phyloP scores from a whole-genome alignment of 2,797 vertebrate species.

The Pseudomugil gertrudae region DNA sequence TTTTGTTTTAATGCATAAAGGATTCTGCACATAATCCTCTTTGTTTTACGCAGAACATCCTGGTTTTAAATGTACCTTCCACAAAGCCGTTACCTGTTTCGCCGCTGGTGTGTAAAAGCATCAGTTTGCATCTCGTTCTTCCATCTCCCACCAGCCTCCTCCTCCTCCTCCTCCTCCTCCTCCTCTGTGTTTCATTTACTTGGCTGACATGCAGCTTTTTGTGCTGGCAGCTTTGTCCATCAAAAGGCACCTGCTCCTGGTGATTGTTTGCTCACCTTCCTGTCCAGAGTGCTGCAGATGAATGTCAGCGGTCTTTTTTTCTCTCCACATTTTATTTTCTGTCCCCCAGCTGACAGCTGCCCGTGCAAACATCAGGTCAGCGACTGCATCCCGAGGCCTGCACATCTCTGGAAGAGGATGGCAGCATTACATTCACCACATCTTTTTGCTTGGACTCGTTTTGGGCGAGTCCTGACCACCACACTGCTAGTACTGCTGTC shows the following conservation, averaged over 20 bases:
- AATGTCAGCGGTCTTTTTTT: slow-evolving; percentile 61
- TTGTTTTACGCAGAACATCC: no score
- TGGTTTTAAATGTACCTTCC: not conserved
- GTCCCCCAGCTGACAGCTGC: slow-evolving; percentile 34
- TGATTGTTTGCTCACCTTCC: slow-evolving; percentile 78
- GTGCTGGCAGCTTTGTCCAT: slow-evolving; percentile 75
- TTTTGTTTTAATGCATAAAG: no score
- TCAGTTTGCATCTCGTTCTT: slow-evolving; percentile 54
- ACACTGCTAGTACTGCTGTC: not conserved
- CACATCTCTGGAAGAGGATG: slow-evolving; percentile 14
- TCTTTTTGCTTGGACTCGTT: not conserved
- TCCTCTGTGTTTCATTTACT: slow-evolving; percentile 57
- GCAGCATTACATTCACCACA: slow-evolving; percentile 9
- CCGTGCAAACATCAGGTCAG: slow-evolving; percentile 42
- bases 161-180: not conserved
- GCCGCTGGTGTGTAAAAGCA: slow-evolving; percentile 32
- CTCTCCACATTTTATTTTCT: slow-evolving; percentile 41
- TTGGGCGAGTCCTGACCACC: slow-evolving; percentile 23
- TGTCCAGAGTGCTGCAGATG: slow-evolving; percentile 62
- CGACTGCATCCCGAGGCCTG: slow-evolving; percentile 5
- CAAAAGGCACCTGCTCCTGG: slow-evolving; percentile 78
- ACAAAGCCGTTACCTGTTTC: not conserved
- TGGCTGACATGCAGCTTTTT: slow-evolving; percentile 69
- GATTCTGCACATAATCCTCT: no score
- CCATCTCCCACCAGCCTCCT: not conserved